Base-by-base conservation (phyloP, 2,797 vertebrate genomes). In the Sebastolobus alascanus region DNA sequence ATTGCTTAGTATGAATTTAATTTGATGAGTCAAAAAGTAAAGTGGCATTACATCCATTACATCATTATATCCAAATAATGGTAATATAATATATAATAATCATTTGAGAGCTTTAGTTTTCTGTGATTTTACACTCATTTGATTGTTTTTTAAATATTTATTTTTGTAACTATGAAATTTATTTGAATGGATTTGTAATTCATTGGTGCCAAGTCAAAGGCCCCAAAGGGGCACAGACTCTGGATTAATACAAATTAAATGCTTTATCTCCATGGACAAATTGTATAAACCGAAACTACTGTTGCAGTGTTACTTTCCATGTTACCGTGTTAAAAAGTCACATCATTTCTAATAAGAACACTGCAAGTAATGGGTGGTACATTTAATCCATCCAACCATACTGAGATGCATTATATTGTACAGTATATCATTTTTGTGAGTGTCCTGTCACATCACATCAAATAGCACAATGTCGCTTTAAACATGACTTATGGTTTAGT, bases 101-200 rank as follows among this genome's bases (percentile, higher is more conserved):
- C 2, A 50, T 61, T 25, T 14, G 16, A 13, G 6, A 64, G 31
- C 31, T 27, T 46, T 46, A 16, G 4, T 22, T 71, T 37, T 50
- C 18, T 46, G 10, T 31, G 20, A 58, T 66, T 61, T 6, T 55
- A 72, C 40, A 71, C 12, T 72, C 33, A 67, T 52, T 59, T 58
- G 29, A 35, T 52, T 25, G 10, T 50, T 77, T 77, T 43, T 33
- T 16, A 27, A 46, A 25, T 20, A 60, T 63, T 20, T 5, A 16
- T 68, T 61, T 50, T 31, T 38, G 31, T 8, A 33, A 12, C 54
- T 55, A 46, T 75, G n/a, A 76, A 60, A 69, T n/a, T 2, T 2
- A 54, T 37, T 31, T 59, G 12, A 54, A 22, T 50, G 14, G 37
- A 64, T 55, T 73, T 37, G 2, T 55, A 58, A 63, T 64, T 64